These are phyloP conservation scores for Atopsyche davidsoni DNA, from an alignment of 1,140 invertebrate species.

Conservation along the genomic window DNA sequence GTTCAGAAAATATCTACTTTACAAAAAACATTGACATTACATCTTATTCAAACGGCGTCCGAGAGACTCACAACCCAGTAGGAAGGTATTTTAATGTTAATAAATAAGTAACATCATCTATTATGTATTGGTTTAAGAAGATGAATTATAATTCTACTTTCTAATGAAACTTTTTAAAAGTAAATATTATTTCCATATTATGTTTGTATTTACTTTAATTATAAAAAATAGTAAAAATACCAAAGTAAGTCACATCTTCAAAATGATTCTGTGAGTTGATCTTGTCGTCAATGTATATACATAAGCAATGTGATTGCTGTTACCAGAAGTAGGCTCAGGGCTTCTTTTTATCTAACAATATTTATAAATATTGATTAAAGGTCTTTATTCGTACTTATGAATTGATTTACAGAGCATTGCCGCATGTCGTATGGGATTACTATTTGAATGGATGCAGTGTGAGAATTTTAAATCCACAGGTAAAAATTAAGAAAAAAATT, in stretches of 20 bases:
- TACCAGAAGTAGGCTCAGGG: no score
- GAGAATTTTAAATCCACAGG: slow-evolving; percentile 87
- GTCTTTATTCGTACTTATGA: not conserved
- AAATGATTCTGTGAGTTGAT: not conserved
- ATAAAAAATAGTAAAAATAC: not conserved
- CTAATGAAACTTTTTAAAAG: not conserved
- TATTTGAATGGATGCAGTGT: slow-evolving; percentile 88
- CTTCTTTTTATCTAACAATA: no score
- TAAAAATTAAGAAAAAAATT: slow-evolving; percentile 9
- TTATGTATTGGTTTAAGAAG: not conserved
- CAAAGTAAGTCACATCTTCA: not conserved
- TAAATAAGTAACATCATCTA: slow-evolving; percentile 1
- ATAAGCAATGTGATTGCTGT: no score
- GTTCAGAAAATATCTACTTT: slow-evolving; percentile 69
- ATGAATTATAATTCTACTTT: not conserved
- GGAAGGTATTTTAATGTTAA: slow-evolving; percentile 50
- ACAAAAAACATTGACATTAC: slow-evolving; percentile 89
- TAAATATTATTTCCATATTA: not conserved
- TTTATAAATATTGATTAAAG: slow-evolving; percentile 5
- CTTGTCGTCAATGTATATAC: not conserved
- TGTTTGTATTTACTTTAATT: not conserved
- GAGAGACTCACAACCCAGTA: slow-evolving; percentile 82
- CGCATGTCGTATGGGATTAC: slow-evolving; percentile 85
- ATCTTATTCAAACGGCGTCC: slow-evolving; percentile 68
- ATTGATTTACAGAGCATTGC: slow-evolving; percentile 48